A percentile compares a stretch with the other conserved stretches of the same genome.
Evolutionary conservation across 2,797 vertebrate species (phyloP).

Genomic region (Dendrocincla tyrannina): DNA sequence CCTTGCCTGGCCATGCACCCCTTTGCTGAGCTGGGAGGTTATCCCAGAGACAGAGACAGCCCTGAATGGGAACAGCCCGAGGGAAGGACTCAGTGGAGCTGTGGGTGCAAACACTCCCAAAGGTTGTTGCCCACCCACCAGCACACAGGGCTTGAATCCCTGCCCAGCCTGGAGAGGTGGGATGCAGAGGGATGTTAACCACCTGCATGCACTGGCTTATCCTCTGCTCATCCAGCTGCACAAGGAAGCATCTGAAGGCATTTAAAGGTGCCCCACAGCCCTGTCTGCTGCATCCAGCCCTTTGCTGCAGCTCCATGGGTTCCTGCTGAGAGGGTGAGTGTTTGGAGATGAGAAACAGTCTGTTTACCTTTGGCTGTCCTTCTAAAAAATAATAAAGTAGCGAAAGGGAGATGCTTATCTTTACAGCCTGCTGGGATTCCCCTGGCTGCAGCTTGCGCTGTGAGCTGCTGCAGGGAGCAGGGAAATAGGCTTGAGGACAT

Average conservation of each 20-base stretch:
- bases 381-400: background rate
- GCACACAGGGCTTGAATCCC: background rate
- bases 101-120: background rate
- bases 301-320: background rate
- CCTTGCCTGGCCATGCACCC: fast-evolving
- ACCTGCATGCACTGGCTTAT: background rate
- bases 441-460: background rate
- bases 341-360: background rate
- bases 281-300: fast-evolving
- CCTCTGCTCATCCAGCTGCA: background rate
- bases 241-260: background rate
- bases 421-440: background rate
- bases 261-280: fast-evolving
- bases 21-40: background rate
- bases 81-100: background rate
- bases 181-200: background rate
- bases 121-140: no score
- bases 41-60: background rate
- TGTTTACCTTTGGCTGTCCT: background rate
- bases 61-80: fast-evolving
- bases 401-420: background rate
- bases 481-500: background rate
- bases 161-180: background rate
- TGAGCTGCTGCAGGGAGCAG: background rate
- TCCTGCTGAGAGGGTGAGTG: background rate